Evolutionary conservation across 2,113 vertebrate genomes (phyloP).

Genomic region (Myrmecophaga tridactyla): DNA sequence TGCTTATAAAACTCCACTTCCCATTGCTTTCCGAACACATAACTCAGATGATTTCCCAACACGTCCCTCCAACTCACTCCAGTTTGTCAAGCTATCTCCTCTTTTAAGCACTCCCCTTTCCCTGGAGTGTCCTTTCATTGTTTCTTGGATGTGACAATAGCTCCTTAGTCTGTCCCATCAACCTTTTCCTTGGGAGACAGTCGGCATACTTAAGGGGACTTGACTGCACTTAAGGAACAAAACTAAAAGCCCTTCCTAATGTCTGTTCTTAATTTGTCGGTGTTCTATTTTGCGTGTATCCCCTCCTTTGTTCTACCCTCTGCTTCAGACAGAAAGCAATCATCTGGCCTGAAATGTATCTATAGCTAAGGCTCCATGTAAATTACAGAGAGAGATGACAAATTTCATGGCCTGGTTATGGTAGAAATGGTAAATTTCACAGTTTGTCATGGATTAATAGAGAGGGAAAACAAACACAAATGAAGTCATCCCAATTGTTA

Average conservation of each 20-base stretch:
- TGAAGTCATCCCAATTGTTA: constrained; percentile 79
- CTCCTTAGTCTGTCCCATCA: constrained; percentile 27
- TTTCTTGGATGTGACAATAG: constrained; percentile 47
- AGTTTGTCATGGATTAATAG: constrained; percentile 81
- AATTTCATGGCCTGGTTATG: constrained; percentile 75
- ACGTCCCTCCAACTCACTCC: constrained; percentile 42
- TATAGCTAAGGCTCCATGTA: constrained; percentile 70
- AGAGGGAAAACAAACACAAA: constrained; percentile 82
- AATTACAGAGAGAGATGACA: constrained; percentile 74
- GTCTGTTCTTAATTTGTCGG: constrained; percentile 31
- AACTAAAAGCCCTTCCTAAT: neutral
- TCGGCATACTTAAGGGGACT: neutral
- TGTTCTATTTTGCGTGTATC: neutral
- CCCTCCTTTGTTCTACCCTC: constrained; percentile 64
- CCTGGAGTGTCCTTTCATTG: neutral
- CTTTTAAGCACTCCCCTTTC: constrained; percentile 23
- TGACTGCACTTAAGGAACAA: neutral
- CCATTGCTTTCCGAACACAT: constrained; percentile 48
- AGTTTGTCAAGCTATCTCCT: neutral
- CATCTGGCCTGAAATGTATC: constrained; percentile 51
- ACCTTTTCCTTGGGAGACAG: neutral
- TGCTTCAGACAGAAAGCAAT: constrained; percentile 64
- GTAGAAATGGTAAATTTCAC: constrained; percentile 80
- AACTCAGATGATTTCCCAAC: neutral
- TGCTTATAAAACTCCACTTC: constrained; percentile 52